phyloP scores from a whole-genome alignment of 2,888 invertebrate genomes.

The Macrophya alboannulata region DNA sequence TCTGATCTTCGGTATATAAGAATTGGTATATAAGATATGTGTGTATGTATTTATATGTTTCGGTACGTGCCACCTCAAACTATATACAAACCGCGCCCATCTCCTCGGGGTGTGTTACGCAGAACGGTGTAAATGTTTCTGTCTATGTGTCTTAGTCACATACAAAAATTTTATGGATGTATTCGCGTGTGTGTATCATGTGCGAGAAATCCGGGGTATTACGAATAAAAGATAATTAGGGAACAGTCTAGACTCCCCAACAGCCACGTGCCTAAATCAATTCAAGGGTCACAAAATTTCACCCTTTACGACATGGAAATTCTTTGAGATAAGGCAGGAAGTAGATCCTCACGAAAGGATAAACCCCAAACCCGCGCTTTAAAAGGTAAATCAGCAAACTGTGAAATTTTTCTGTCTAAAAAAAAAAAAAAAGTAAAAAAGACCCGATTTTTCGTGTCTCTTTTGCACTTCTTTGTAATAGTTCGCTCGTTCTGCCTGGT shows the following conservation, averaged over 20 bases:
- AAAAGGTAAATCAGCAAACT: too few species aligned
- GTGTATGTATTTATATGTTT: background rate
- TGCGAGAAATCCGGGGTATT: background rate
- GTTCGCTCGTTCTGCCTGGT: too few species aligned
- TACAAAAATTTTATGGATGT: background rate
- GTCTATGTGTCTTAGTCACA: background rate
- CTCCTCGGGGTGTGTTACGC: constrained; percentile 47
- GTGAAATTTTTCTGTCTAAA: too few species aligned
- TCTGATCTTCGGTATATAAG: constrained; percentile 3
- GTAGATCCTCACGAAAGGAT: too few species aligned
- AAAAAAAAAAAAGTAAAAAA: too few species aligned
- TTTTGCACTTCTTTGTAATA: too few species aligned
- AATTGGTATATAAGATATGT: background rate
- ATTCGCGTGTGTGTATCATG: background rate
- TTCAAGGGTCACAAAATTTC: background rate
- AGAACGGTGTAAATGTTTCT: background rate
- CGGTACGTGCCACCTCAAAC: constrained; percentile 13
- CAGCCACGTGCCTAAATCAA: background rate
- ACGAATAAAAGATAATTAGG: background rate
- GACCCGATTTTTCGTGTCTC: too few species aligned
- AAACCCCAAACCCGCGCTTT: too few species aligned
- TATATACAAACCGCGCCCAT: constrained; percentile 43
- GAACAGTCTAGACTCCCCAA: background rate
- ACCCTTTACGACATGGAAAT: background rate
- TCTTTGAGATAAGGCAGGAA: too few species aligned